Base-by-base conservation (phyloP, 2,113 vertebrate genomes). In the Pterophyllum scalare region DNA sequence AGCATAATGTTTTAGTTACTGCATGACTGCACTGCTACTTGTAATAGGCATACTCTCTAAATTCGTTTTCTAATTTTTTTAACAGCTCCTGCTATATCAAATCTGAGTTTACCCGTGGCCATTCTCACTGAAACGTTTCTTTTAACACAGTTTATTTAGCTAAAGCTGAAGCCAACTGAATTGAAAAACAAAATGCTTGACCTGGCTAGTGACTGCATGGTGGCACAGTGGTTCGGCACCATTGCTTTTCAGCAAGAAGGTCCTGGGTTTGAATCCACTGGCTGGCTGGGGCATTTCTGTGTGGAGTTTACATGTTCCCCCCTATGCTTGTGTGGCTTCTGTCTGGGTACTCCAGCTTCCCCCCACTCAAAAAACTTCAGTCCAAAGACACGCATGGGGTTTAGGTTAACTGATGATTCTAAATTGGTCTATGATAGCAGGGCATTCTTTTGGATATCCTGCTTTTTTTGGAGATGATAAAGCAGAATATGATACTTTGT, bases 1-100 rank as follows among this genome's bases (percentile, higher is more conserved):
- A 88, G 46, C 58, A 65, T 43, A 43, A 13, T 72, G 26, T 61
- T 61, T 72, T 72, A 72, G 52, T 72, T 72, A 31, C 65, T 72
- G 46, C 26, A 33, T 54, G 46, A 52, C 17, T 31, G 67, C 28
- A 31, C 67, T 54, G 17, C 28, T 28, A 72, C 28, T 52, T 52
- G 26, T 72, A 72, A 52, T 8, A 52, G 2, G 17, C 10, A 72
- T 72, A 72, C 6, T 72, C 10, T 72, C 0, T 0, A 72, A 72
- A n/a, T 31, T 46, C 43, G n/a, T 31, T 52, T 9, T 72, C 46
- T 72, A 52, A 26, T 72, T 28, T 31, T 52, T 70, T 31, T 52
- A 52, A 52, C 65, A 72, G 26, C 19, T 72, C 46, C 65, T n/a
- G 26, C 24, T 70, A 10, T 28, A 20, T 28, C 15, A 31, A 28